These are phyloP conservation scores for Alaudala cheleensis DNA, from an alignment of 2,113 vertebrate species.

Conservation along the genomic window DNA sequence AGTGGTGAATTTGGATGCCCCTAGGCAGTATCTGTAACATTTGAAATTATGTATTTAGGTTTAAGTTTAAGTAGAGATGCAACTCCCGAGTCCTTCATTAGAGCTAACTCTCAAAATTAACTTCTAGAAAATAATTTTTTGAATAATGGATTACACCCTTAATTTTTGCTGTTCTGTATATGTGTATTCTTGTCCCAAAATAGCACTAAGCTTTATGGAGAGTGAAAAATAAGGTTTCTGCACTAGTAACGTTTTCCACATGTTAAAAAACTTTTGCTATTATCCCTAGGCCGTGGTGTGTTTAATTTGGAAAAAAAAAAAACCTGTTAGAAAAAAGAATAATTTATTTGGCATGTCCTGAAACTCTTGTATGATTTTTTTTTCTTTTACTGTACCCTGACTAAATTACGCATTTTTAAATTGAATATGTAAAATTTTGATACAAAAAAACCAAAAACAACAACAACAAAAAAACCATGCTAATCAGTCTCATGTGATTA, in stretches of 20 bases:
- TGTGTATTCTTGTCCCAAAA: background rate
- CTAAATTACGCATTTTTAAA: slow-evolving; percentile 48
- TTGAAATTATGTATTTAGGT: background rate
- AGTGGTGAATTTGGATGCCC: background rate
- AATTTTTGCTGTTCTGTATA: background rate
- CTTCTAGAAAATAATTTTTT: background rate
- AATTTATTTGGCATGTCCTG: slow-evolving; percentile 3
- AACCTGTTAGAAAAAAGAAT: background rate
- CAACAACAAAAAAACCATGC: no score
- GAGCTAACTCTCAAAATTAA: background rate
- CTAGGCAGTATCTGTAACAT: no score
- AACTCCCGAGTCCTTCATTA: rapidly evolving
- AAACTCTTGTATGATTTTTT: background rate
- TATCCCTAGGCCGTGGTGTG: background rate
- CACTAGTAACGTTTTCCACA: background rate
- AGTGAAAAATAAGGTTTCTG: background rate
- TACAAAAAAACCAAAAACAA: background rate
- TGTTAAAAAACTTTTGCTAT: background rate
- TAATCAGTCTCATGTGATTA: background rate
- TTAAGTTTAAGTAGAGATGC: background rate
- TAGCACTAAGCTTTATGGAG: background rate
- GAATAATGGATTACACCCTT: rapidly evolving
- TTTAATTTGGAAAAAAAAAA: background rate
- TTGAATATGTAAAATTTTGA: slow-evolving; percentile 61
- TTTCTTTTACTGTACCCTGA: slow-evolving; percentile 49